Base-by-base conservation (phyloP, 1,140 invertebrate genomes). In the Venustaconcha ellipsiformis region DNA sequence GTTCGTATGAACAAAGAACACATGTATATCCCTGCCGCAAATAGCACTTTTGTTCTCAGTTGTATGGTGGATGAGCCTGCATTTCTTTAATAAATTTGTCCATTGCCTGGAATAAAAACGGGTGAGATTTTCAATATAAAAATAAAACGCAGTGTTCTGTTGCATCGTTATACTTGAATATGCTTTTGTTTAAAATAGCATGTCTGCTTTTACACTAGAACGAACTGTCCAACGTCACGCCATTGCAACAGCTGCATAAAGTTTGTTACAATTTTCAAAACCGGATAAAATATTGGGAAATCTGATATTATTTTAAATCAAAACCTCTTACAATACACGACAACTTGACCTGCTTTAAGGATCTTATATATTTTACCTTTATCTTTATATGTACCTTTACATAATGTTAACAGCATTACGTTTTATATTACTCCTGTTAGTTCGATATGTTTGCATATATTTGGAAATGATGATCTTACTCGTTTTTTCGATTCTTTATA, bases 21-120 rank as follows among this genome's bases (percentile, higher is more conserved):
- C 37, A 48, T 48, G 11, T 48, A 48, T 48, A 48, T 48, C 37
- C 37, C 37, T 48, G 37, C 37, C 37, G 37, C 6, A 48, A 8
- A 48, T 6, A 48, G 8, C 11, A 48, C 37, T 48, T 48, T 48
- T 48, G 6, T 48, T 48, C 67, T 68, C 17, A 55, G 56, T 68
- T 55, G 23, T 68, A 73, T 30, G 68, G 75, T n/a, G 76, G 75
- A 62, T 77, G 62, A 58, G 60, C 60, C 48, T 77, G 75, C 75
- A 77, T 77, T 18, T 30, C 14, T 48, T 77, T 48, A 70, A 77
- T 77, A 26, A 72, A 77, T 18, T 71, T 70, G 30, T 77, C 68
- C 69, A 77, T 72, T n/a, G 20, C 65, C 75, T 77, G 70, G 55
- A 77, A 77, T 2, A 30, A 63, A 30, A 64, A 20, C 26, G 37